Conservation (phyloP, 2,888 invertebrate species). For the Clitarchus hookeri region DNA sequence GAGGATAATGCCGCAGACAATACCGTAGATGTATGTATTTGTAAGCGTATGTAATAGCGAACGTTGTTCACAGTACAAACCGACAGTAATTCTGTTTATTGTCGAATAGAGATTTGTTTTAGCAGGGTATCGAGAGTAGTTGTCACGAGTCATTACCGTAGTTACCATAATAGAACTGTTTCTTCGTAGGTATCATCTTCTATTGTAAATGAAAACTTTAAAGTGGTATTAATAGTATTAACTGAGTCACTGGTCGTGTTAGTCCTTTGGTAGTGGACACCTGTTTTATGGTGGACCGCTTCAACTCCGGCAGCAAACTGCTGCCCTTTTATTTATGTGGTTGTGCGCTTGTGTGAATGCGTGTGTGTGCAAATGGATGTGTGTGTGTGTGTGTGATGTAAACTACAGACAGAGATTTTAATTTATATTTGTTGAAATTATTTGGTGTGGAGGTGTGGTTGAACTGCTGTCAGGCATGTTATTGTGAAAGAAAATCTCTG, state of each 20-base stretch:
- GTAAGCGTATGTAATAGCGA: not conserved
- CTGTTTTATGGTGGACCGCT: not conserved
- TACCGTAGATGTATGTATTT: not conserved
- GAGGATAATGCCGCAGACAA: constrained; percentile 24
- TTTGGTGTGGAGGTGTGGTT: not conserved
- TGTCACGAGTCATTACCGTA: not conserved
- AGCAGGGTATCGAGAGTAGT: not conserved
- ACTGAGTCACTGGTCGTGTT: not conserved
- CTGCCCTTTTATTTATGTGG: constrained; percentile 1
- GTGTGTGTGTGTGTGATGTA: not conserved
- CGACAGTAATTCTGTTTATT: not conserved
- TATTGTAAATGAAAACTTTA: not conserved
- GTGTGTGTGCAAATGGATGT: not conserved
- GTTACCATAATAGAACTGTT: not conserved
- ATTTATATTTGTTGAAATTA: constrained; percentile 3
- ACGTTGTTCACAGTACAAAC: not conserved
- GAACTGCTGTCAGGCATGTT: not conserved
- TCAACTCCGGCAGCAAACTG: not conserved
- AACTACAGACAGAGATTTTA: not conserved
- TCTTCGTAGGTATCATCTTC: not conserved
- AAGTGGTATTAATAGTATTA: not conserved
- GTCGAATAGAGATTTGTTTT: not conserved
- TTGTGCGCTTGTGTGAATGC: not conserved
- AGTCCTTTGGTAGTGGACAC: not conserved
- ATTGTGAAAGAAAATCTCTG: not conserved